Evolutionary conservation across 2,113 vertebrate genomes (phyloP).

Genomic region (Cephalopholis sonnerati): DNA sequence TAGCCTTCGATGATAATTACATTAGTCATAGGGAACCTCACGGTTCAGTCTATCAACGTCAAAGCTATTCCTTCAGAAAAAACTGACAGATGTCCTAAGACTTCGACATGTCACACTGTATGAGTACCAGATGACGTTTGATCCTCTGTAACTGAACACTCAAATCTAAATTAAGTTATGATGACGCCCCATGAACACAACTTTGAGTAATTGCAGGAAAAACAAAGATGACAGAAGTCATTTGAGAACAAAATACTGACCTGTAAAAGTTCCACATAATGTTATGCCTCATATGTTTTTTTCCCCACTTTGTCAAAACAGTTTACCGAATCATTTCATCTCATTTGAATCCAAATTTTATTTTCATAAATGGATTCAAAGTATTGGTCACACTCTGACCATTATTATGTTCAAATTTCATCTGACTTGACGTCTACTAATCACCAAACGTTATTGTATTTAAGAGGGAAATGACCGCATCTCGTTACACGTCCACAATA

Average conservation of each 20-base stretch:
- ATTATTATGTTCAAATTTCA: conserved; percentile 2
- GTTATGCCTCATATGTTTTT: conserved; percentile 29
- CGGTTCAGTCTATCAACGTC: background rate
- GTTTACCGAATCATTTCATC: conserved; percentile 30
- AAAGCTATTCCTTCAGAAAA: conserved; percentile 11
- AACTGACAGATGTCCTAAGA: conserved; percentile 34
- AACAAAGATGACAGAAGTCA: conserved; percentile 69
- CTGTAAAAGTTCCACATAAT: conserved; percentile 26
- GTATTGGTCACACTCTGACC: conserved; percentile 36
- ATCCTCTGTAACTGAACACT: conserved; percentile 37
- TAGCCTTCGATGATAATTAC: background rate
- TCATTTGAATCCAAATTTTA: conserved; percentile 6
- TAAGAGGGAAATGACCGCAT: conserved; percentile 18
- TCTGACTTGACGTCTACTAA: background rate
- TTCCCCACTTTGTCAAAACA: conserved; percentile 36
- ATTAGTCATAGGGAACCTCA: conserved; percentile 11
- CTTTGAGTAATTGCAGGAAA: conserved; percentile 36
- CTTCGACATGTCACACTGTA: conserved; percentile 43
- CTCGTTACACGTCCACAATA: conserved; percentile 19
- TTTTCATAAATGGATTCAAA: conserved; percentile 28
- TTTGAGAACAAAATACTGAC: conserved; percentile 53
- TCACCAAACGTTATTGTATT: background rate
- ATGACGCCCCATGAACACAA: conserved; percentile 33
- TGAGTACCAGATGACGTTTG: conserved; percentile 65
- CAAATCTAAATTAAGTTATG: conserved; percentile 50